These are phyloP conservation scores for Cloeon dipterum DNA, from an alignment of 2,888 invertebrate species.

Conservation along the genomic window DNA sequence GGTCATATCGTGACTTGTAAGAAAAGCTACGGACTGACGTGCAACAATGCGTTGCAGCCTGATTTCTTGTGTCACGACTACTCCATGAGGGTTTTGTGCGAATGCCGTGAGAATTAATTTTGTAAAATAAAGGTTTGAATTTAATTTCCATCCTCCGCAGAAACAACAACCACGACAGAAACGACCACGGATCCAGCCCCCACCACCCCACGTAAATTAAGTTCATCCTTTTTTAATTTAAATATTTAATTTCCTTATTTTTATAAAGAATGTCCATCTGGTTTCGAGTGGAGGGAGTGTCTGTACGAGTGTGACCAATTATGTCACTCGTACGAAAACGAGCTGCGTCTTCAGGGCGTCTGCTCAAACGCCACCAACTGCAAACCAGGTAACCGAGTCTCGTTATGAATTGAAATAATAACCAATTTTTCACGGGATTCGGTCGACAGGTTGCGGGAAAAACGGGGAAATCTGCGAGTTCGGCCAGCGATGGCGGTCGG, in stretches of 20 bases:
- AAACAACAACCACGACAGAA: not conserved
- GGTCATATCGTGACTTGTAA: constrained; percentile 11
- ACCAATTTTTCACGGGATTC: no score
- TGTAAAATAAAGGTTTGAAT: no score
- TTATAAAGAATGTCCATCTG: constrained; percentile 16
- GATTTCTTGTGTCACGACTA: constrained; percentile 12
- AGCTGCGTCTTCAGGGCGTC: constrained; percentile 12
- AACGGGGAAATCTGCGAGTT: constrained; percentile 24
- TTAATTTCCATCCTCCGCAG: no score
- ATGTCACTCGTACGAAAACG: constrained; percentile 37
- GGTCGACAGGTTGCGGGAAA: constrained; percentile 14
- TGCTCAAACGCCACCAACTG: constrained; percentile 17
- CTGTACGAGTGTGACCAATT: constrained; percentile 46
- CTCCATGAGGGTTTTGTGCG: constrained; percentile 16
- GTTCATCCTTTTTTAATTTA: no score
- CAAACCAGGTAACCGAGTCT: constrained; percentile 16
- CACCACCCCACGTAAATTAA: no score
- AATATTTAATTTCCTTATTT: not conserved
- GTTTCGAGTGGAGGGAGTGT: constrained; percentile 37
- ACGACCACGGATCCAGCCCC: not conserved
- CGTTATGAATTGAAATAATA: not conserved
- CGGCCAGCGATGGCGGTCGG: constrained; percentile 44
- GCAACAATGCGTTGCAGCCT: constrained; percentile 8
- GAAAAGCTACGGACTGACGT: constrained; percentile 8
- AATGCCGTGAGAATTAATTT: constrained; percentile 11